A percentile compares a stretch with the other conserved stretches of the same genome.
These are phyloP conservation scores for Chelon auratus DNA, from an alignment of 2,797 vertebrate genomes.

Conservation along the genomic window DNA sequence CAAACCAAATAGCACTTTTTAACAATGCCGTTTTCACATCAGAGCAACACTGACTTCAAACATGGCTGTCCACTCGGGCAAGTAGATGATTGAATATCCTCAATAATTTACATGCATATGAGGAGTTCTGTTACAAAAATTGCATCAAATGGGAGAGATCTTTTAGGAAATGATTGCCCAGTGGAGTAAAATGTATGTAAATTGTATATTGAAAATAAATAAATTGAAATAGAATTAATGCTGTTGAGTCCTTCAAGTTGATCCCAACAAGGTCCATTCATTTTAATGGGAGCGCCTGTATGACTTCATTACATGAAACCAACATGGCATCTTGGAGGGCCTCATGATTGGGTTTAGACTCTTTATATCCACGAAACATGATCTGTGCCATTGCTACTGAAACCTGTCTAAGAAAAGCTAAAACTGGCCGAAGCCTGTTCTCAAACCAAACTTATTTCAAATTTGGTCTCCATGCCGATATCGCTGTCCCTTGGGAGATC, in stretches of 20 bases:
- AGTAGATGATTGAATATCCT: conserved; percentile 45
- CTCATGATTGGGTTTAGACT: not conserved
- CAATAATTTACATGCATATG: conserved; percentile 31
- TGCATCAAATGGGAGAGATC: conserved; percentile 36
- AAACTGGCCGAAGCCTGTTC: not conserved
- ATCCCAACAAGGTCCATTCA: conserved; percentile 3
- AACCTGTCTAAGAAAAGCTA: not conserved
- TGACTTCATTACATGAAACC: not conserved
- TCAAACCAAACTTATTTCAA: not conserved
- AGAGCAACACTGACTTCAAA: conserved; percentile 70
- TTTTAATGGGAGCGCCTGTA: conserved; percentile 2
- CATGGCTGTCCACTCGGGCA: conserved; percentile 51
- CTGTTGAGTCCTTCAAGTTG: not conserved
- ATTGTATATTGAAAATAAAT: not conserved
- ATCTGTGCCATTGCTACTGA: too few relatives aligned
- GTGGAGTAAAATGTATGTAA: conserved; percentile 44
- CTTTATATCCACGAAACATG: too few relatives aligned
- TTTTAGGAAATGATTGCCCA: conserved; percentile 19
- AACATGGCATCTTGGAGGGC: not conserved
- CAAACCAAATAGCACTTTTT: conserved; percentile 60
- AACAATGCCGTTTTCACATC: conserved; percentile 66
- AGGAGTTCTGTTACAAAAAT: conserved; percentile 37
- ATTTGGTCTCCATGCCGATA: not conserved
- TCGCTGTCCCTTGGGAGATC: not conserved
- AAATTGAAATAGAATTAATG: conserved; percentile 15